Evolutionary conservation across 2,888 invertebrate species (phyloP), one percentile per base, ranked within the genome.

Genomic region (Polydrusus tereticollis): DNA sequence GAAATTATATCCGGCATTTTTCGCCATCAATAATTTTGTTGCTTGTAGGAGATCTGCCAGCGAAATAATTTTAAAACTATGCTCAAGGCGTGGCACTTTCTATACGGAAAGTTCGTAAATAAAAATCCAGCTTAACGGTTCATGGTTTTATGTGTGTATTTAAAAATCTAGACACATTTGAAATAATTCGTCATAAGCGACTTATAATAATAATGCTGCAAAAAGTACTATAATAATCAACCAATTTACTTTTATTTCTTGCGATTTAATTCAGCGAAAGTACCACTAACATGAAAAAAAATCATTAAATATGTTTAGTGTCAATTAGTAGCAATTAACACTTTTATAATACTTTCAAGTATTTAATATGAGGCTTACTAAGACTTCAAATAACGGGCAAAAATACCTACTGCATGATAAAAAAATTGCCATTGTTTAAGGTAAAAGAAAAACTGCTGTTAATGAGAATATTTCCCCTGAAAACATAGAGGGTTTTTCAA

Each of bases 171-270:
- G 21, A 23, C 7, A 23, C 23, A n/a, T 47, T 47, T 23, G 21
- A 47, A 47, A 47, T 47, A 21, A 47, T 47, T 47, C 21, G 12
- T 3, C 21, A 23, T 47, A 47, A 47, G 21, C n/a, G 47, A 21
- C 10, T 47, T 47, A 3, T 47, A 47, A n/a, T 47, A 47, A 47
- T 47, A n/a, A n/a, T n/a, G n/a, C n/a, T n/a, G n/a, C n/a, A 47
- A 21, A 47, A 23, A 45, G 16, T 20, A 47, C n/a, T 20, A 47
- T 47, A 20, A 20, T 47, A 47, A 47, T 45, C 20, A 47, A 8
- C 47, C 23, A 47, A 18, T 12, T 18, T 18, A 45, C 47, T 47
- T 23, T 47, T 47, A 47, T 47, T 23, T 47, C 5, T 47, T 23
- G 20, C 21, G n/a, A 23, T 47, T 47, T 23, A 23, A 47, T 23